phyloP scores from a whole-genome alignment of 1,140 invertebrate species.

The Drosophila pectinifera region DNA sequence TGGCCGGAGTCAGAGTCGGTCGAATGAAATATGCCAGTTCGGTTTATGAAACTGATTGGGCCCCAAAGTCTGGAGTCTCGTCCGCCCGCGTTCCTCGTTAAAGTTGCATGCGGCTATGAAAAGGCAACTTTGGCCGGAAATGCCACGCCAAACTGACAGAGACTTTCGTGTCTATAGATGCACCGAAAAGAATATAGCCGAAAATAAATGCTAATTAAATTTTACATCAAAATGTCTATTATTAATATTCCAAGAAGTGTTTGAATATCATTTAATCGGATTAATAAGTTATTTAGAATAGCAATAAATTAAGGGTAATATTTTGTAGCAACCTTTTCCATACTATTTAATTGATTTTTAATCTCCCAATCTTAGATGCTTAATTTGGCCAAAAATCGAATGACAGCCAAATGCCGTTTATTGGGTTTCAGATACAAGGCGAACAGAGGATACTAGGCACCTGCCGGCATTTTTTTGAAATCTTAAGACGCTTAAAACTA shows the following conservation, averaged over 20 bases:
- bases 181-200: neutral
- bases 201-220: neutral
- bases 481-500: too few species aligned
- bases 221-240: neutral
- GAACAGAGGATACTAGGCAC: too few species aligned
- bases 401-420: too few species aligned
- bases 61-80: slow-evolving; percentile 17
- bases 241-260: too few species aligned
- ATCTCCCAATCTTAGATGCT: too few species aligned
- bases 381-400: too few species aligned
- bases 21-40: slow-evolving; percentile 64
- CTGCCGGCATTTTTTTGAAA: too few species aligned
- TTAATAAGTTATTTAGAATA: too few species aligned
- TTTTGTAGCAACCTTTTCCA: too few species aligned
- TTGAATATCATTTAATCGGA: too few species aligned
- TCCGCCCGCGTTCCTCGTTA: slow-evolving; percentile 4
- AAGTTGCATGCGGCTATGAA: slow-evolving; percentile 24
- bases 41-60: slow-evolving; percentile 66
- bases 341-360: neutral
- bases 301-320: too few species aligned
- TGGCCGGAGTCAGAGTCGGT: slow-evolving; percentile 3
- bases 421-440: neutral
- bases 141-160: slow-evolving; percentile 3
- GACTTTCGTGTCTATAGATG: neutral
- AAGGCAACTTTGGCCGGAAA: slow-evolving; percentile 16